These are phyloP conservation scores for Phengaris alcon DNA, from an alignment of 2,888 invertebrate genomes.

Conservation along the genomic window DNA sequence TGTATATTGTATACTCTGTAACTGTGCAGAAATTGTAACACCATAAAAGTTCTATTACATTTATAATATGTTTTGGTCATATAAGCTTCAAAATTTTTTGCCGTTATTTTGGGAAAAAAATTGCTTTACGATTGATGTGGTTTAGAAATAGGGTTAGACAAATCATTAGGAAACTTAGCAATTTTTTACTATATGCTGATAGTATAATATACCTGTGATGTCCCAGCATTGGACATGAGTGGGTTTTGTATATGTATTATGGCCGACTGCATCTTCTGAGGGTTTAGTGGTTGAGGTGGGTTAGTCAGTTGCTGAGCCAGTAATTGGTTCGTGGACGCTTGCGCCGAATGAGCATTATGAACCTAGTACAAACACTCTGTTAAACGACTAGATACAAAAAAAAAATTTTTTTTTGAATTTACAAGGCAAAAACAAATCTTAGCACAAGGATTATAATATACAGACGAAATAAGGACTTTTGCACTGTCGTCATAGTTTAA, in stretches of 20 bases:
- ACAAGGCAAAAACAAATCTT: background rate
- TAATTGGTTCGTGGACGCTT: slow-evolving; percentile 74
- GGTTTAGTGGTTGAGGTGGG: slow-evolving; percentile 74
- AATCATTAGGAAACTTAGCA: background rate
- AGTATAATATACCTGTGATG: slow-evolving; percentile 56
- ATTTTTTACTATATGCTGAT: background rate
- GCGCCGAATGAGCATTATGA: slow-evolving; percentile 50
- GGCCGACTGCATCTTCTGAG: slow-evolving; percentile 74
- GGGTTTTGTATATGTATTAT: slow-evolving; percentile 77
- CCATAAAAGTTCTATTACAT: too few species aligned
- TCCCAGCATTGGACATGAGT: slow-evolving; percentile 66
- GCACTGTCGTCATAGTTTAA: background rate
- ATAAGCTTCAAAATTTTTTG: background rate
- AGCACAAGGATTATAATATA: background rate
- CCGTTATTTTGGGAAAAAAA: too few species aligned
- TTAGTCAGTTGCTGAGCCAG: slow-evolving; percentile 74
- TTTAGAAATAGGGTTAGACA: too few species aligned
- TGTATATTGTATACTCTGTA: slow-evolving; percentile 71
- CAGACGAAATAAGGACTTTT: background rate
- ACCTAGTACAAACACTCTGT: slow-evolving; percentile 39
- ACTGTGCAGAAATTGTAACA: slow-evolving; percentile 46
- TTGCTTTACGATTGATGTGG: too few species aligned
- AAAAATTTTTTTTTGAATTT: background rate
- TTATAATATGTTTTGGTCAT: too few species aligned
- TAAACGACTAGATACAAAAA: slow-evolving; percentile 17